Evolutionary conservation across 2,797 vertebrate genomes (phyloP).

Genomic region (Falco naumanni): DNA sequence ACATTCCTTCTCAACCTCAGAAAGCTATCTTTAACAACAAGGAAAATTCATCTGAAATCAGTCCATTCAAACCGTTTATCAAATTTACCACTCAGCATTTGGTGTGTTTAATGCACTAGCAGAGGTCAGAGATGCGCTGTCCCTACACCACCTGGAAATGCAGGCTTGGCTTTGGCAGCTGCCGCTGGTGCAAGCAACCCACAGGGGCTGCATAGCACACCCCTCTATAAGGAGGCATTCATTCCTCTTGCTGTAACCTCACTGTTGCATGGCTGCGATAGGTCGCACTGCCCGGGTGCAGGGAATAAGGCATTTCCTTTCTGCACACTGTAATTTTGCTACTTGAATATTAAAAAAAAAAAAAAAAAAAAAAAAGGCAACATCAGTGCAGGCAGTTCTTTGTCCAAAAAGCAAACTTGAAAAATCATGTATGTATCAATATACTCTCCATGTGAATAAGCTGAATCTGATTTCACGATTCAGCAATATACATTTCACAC

Average conservation of each 20-base stretch:
- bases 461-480: background rate
- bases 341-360: background rate
- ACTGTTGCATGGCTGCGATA: background rate
- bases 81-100: background rate
- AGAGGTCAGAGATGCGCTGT: background rate
- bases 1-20: background rate
- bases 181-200: background rate
- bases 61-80: background rate
- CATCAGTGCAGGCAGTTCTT: background rate
- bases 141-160: background rate
- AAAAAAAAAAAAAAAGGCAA: background rate
- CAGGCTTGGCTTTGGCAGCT: accelerated
- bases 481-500: background rate
- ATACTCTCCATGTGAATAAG: background rate
- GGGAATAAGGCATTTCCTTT: background rate
- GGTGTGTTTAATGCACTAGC: background rate
- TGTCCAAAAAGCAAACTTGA: background rate
- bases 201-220: background rate
- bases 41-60: background rate
- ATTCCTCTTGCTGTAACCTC: background rate
- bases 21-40: background rate
- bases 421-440: background rate
- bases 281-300: background rate
- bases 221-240: accelerated
- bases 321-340: background rate